Conservation (phyloP, 2,888 invertebrate species). For the Aspidiotus destructor region DNA sequence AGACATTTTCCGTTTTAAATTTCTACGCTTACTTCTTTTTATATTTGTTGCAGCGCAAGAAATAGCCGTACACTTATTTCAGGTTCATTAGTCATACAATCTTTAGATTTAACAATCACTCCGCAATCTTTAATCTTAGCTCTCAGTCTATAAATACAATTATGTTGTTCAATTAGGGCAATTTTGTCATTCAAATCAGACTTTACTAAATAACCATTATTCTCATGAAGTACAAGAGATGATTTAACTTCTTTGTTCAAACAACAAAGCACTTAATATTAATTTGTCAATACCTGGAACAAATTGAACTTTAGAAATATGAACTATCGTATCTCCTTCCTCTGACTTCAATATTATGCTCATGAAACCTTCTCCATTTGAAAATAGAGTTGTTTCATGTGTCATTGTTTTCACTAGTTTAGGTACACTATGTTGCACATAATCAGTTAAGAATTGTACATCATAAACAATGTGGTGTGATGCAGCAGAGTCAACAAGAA, state of each 20-base stretch:
- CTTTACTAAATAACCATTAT: no score
- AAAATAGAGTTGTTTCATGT: no score
- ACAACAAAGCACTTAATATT: no score
- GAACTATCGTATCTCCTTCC: no score
- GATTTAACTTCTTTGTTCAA: no score
- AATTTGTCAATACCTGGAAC: no score
- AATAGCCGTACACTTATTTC: not conserved
- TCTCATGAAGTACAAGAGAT: no score
- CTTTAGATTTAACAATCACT: not conserved
- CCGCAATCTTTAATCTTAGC: not conserved
- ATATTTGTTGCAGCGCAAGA: not conserved
- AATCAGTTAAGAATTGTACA: slow-evolving; percentile 4
- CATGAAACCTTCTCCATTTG: no score
- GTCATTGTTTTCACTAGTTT: not conserved
- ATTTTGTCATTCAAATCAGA: not conserved
- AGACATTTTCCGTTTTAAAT: not conserved
- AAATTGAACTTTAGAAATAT: no score
- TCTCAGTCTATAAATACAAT: not conserved
- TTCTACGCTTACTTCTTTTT: not conserved
- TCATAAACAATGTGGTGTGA: not conserved
- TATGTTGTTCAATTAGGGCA: not conserved
- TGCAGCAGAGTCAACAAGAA: slow-evolving; percentile 2
- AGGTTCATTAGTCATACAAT: not conserved
- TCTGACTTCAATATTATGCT: no score
- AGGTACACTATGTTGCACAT: not conserved